Evolutionary conservation across 2,888 invertebrate genomes (phyloP), one percentile per base, ranked within the genome.

Genomic region (Fragum fragum): DNA sequence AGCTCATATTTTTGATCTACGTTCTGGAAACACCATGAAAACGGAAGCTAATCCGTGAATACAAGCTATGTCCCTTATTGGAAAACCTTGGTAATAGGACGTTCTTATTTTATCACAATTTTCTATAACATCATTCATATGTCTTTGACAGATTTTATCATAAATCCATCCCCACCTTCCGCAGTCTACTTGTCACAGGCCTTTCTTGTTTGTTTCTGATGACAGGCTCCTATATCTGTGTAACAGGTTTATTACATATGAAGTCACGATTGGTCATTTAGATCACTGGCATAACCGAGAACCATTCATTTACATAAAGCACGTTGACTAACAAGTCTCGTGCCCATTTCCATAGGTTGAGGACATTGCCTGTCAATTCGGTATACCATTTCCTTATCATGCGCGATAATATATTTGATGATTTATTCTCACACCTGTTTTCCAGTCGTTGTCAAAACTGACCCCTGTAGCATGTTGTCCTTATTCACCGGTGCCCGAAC

Each of bases 401-500:
- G 32, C 32, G 32, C 9, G n/a, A 32, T 16, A 26, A 23, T 1
- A 21, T 57, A 1, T 23, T 6, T 26, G 57, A 14, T 26, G 14
- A 36, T 36, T 36, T 36, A 36, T 36, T 36, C 32, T 71, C 29
- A 71, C 55, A 55, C 55, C 1, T 53, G 71, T 71, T 71, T 71
- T 57, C 57, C 55, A 14, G 71, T 55, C 6, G 71, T 71, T 55
- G 71, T 71, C 29, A 55, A 32, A 18, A 57, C 14, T 29, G 71
- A 55, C 2, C 55, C 26, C 21, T 36, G 53, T 23, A 71, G 26
- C 71, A 53, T 53, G 57, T 71, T 71, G 29, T 71, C 71, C 42
- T 42, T 39, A 7, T 66, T 66, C 36, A 36, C 42, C 18, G 66
- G 66, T 26, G 66, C 21, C 16, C 18, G 39, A 42, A 11, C 1